These are phyloP conservation scores for Willowsia nigromaculata DNA, from an alignment of 2,888 invertebrate species.

Conservation along the genomic window DNA sequence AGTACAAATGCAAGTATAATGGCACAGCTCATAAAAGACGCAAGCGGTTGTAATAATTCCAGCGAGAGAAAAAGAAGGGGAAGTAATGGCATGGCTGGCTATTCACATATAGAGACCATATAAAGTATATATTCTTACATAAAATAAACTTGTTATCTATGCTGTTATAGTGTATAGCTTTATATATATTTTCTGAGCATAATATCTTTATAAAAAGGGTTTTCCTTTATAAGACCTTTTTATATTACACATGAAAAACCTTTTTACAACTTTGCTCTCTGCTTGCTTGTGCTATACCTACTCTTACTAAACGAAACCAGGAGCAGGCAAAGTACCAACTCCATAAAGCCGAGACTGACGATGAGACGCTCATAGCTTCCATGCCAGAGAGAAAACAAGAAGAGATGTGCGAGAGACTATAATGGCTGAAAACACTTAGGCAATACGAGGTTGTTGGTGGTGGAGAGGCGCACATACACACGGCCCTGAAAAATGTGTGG, in stretches of 20 bases:
- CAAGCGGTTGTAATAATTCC: slow-evolving; percentile 69
- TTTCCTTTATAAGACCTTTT: background rate
- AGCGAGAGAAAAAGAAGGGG: slow-evolving; percentile 54
- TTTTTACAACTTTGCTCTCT: slow-evolving; percentile 33
- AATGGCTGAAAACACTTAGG: slow-evolving; percentile 59
- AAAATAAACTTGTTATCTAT: background rate
- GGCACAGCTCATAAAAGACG: slow-evolving; percentile 62
- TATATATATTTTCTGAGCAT: background rate
- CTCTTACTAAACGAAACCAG: background rate
- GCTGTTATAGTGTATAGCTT: background rate
- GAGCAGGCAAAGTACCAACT: background rate
- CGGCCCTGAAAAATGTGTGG: slow-evolving; percentile 64
- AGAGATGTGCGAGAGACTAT: slow-evolving; percentile 55
- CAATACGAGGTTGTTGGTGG: slow-evolving; percentile 5
- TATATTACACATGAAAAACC: slow-evolving; percentile 44
- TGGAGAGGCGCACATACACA: background rate
- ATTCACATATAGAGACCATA: background rate
- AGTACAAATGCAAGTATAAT: slow-evolving; percentile 35
- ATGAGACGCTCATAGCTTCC: background rate
- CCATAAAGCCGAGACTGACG: slow-evolving; percentile 7
- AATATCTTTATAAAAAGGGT: slow-evolving; percentile 11
- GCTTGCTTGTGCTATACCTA: slow-evolving; percentile 15
- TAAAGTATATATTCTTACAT: background rate
- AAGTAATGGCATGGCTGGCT: slow-evolving; percentile 35
- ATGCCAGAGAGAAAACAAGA: slow-evolving; percentile 25